Conservation (phyloP, 2,888 invertebrate species). For the Himalopsyche kuldschensis region DNA sequence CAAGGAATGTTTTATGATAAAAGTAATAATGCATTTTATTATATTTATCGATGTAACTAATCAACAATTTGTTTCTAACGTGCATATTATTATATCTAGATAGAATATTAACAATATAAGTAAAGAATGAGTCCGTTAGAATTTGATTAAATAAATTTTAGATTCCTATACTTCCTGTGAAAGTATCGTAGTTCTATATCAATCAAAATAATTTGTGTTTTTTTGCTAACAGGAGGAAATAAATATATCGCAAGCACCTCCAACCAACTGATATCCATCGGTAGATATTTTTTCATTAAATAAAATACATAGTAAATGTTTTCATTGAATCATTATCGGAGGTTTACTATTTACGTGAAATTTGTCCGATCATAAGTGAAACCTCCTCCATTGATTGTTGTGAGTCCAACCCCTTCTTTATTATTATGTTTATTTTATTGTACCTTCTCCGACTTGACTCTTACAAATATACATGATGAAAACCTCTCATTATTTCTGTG, state of each 20-base stretch:
- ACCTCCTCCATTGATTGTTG: not conserved
- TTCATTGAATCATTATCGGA: not conserved
- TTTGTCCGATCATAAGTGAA: not conserved
- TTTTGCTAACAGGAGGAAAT: slow-evolving; percentile 38
- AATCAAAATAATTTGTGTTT: slow-evolving; percentile 14
- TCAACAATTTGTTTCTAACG: not conserved
- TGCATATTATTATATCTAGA: not conserved
- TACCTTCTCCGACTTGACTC: not conserved
- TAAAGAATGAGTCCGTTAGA: not conserved
- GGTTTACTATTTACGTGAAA: not conserved
- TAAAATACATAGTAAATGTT: not conserved
- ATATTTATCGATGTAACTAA: not conserved
- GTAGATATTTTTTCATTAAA: slow-evolving; percentile 33
- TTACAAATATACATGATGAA: not conserved
- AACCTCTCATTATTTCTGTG: not conserved
- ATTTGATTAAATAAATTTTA: not conserved
- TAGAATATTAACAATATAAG: not conserved
- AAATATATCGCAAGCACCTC: slow-evolving; percentile 34
- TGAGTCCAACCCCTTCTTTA: not conserved
- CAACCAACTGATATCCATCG: slow-evolving; percentile 32
- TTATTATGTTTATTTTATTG: not conserved
- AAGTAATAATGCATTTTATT: not conserved
- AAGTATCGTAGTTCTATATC: not conserved
- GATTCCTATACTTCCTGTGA: not conserved
- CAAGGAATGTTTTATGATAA: not conserved